Evolutionary conservation across 2,113 vertebrate species (phyloP).

Genomic region (Oncorhynchus nerka): DNA sequence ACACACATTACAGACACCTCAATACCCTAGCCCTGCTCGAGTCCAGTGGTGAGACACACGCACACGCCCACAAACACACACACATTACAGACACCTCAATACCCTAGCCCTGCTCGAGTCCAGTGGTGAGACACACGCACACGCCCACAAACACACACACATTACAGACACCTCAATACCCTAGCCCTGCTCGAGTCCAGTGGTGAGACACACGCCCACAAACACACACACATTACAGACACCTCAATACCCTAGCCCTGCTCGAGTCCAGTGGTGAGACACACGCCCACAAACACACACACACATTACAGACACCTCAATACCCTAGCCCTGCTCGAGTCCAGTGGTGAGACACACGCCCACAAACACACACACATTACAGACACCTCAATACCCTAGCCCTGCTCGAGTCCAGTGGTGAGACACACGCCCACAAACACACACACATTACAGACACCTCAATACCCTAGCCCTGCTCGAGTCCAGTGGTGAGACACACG

Average conservation of each 20-base stretch:
- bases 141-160: neutral
- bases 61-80: neutral
- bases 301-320: slow-evolving; percentile 83
- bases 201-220: slow-evolving; percentile 77
- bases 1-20: too few species aligned
- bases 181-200: slow-evolving; percentile 90
- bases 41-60: slow-evolving; percentile 79
- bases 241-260: slow-evolving; percentile 87
- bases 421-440: slow-evolving; percentile 52
- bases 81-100: slow-evolving; percentile 88
- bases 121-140: slow-evolving; percentile 74
- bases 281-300: neutral
- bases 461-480: slow-evolving; percentile 92
- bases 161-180: slow-evolving; percentile 87
- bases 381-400: slow-evolving; percentile 87
- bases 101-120: slow-evolving; percentile 91
- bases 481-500: slow-evolving; percentile 79
- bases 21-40: slow-evolving; percentile 92
- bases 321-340: slow-evolving; percentile 89
- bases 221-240: slow-evolving; percentile 48
- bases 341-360: slow-evolving; percentile 78
- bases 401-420: slow-evolving; percentile 89
- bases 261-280: slow-evolving; percentile 90
- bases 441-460: slow-evolving; percentile 71
- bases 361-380: neutral